Conservation (phyloP, 2,797 vertebrate genomes). For the Sternotherus odoratus region DNA sequence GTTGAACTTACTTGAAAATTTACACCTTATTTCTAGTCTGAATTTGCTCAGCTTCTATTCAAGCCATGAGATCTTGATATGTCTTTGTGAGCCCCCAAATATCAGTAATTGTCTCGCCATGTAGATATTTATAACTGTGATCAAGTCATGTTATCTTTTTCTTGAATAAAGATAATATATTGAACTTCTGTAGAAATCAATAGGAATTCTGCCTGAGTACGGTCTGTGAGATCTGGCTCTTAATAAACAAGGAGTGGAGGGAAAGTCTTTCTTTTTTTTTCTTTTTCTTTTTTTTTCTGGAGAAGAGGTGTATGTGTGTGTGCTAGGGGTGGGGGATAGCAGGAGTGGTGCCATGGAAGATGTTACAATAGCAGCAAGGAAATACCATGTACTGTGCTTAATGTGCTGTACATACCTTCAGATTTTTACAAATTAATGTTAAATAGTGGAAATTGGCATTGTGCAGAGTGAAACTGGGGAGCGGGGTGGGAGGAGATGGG, state of each 20-base stretch:
- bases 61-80: not conserved
- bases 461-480: not conserved
- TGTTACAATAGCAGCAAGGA: not conserved
- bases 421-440: not conserved
- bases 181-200: not conserved
- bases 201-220: not conserved
- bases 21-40: not conserved
- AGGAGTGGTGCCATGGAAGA: not conserved
- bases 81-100: not conserved
- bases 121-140: not conserved
- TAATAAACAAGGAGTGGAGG: no score
- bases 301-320: no score
- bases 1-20: not conserved
- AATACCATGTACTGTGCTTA: not conserved
- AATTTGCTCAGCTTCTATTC: not conserved
- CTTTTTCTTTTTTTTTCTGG: no score
- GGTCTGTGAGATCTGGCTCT: not conserved
- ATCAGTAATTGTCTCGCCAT: not conserved
- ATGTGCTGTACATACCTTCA: not conserved
- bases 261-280: no score
- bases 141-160: not conserved
- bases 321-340: no score
- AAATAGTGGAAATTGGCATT: not conserved
- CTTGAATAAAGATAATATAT: not conserved
- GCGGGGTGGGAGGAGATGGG: not conserved